Conservation (phyloP, 2,888 invertebrate genomes). For the Epirrhoe tristata region DNA sequence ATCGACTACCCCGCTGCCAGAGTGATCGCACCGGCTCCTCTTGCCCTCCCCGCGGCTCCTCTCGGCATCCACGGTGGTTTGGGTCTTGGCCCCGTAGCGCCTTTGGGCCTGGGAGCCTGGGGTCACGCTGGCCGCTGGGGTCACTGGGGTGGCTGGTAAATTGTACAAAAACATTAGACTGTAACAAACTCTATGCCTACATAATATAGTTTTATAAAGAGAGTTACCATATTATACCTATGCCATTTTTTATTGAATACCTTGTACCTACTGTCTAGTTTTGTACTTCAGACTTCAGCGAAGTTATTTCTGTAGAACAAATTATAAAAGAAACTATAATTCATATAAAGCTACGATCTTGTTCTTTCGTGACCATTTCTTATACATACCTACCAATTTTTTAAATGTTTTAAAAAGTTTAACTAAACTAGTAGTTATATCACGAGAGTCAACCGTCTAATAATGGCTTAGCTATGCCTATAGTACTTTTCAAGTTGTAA, state of each 20-base stretch:
- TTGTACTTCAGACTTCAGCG: too few relatives aligned
- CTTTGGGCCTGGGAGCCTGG: conserved; percentile 53
- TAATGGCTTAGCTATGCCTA: too few relatives aligned
- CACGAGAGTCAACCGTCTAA: too few relatives aligned
- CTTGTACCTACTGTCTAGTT: not conserved
- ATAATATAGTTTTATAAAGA: conserved; percentile 73
- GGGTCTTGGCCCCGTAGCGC: conserved; percentile 47
- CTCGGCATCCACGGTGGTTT: conserved; percentile 44
- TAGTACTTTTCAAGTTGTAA: too few relatives aligned
- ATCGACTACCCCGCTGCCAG: conserved; percentile 57
- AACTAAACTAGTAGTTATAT: too few relatives aligned
- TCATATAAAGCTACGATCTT: too few relatives aligned
- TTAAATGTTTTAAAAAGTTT: too few relatives aligned
- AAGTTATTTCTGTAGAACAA: too few relatives aligned
- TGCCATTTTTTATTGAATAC: conserved; percentile 33
- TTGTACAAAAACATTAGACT: conserved; percentile 49
- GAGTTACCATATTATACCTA: conserved; percentile 65
- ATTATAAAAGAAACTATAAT: too few relatives aligned
- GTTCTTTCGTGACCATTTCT: too few relatives aligned
- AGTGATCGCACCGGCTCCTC: conserved; percentile 54
- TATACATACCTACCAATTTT: too few relatives aligned
- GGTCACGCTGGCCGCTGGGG: conserved; percentile 50
- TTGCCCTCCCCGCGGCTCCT: conserved; percentile 52
- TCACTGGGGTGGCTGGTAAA: conserved; percentile 58
- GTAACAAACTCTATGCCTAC: conserved; percentile 50